These are phyloP conservation scores for Micropterix aruncella DNA, from an alignment of 2,888 invertebrate genomes.

Conservation along the genomic window DNA sequence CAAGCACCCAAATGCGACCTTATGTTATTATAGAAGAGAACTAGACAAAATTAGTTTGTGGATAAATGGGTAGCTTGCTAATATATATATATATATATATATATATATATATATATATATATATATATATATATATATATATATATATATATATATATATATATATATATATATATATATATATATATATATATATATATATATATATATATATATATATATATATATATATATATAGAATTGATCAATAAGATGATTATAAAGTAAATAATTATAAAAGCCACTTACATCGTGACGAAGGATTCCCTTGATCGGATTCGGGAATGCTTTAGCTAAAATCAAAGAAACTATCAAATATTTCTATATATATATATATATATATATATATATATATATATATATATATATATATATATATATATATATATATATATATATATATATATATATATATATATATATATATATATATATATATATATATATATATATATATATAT, in stretches of 20 bases:
- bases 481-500: neutral
- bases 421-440: neutral
- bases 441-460: neutral
- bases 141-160: constrained; percentile 4
- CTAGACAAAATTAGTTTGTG: neutral
- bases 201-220: constrained; percentile 5
- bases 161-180: constrained; percentile 4
- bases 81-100: constrained; percentile 1
- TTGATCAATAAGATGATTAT: too few relatives aligned
- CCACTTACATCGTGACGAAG: too few relatives aligned
- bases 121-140: constrained; percentile 4
- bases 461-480: neutral
- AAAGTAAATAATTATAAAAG: too few relatives aligned
- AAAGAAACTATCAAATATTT: too few relatives aligned
- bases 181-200: constrained; percentile 9
- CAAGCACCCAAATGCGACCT: neutral
- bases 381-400: neutral
- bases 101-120: constrained; percentile 3
- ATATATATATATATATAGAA: neutral
- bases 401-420: neutral
- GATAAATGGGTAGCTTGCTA: neutral
- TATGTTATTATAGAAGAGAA: neutral
- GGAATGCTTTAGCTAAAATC: too few relatives aligned
- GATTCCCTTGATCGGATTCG: too few relatives aligned
- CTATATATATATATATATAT: too few relatives aligned